A percentile compares a stretch with the other conserved stretches of the same genome.
Evolutionary conservation across 2,113 vertebrate species (phyloP).

Genomic region (Ptyas mucosa): DNA sequence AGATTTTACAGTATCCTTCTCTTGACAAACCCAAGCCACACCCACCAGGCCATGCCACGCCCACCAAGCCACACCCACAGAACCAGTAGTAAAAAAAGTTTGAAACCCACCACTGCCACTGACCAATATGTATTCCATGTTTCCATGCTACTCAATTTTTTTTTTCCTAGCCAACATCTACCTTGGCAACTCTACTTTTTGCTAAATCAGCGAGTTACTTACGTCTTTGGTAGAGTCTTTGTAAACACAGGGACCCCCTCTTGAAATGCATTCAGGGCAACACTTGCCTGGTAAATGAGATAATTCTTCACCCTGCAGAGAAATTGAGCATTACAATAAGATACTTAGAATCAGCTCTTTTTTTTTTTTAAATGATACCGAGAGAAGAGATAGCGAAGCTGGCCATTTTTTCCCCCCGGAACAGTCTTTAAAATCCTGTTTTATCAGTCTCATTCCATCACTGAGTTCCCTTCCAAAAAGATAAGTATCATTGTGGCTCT

Average conservation of each 20-base stretch:
- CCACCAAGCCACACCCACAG: too few relatives aligned
- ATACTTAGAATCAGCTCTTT: slow-evolving; percentile 34
- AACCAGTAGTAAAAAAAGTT: too few relatives aligned
- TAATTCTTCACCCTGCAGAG: slow-evolving; percentile 80
- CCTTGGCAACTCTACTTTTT: background rate
- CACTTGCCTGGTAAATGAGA: slow-evolving; percentile 82
- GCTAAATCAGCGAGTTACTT: slow-evolving; percentile 55
- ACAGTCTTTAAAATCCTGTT: slow-evolving; percentile 52
- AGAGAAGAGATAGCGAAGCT: slow-evolving; percentile 43
- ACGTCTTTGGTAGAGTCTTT: slow-evolving; percentile 75
- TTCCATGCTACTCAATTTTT: too few relatives aligned
- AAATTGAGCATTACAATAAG: slow-evolving; percentile 35
- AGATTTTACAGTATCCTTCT: too few relatives aligned
- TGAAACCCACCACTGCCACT: too few relatives aligned
- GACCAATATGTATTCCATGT: too few relatives aligned
- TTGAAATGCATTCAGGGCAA: slow-evolving; percentile 84
- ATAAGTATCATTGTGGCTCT: background rate
- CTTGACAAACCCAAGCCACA: too few relatives aligned
- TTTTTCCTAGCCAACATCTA: background rate
- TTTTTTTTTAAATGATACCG: background rate
- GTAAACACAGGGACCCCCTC: slow-evolving; percentile 72
- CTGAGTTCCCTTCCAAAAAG: slow-evolving; percentile 5
- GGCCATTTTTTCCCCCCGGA: slow-evolving; percentile 38
- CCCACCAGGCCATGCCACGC: too few relatives aligned
- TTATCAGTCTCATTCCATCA: slow-evolving; percentile 51